Evolutionary conservation across 1,140 invertebrate species (phyloP).

Genomic region (Drosophila mauritiana): DNA sequence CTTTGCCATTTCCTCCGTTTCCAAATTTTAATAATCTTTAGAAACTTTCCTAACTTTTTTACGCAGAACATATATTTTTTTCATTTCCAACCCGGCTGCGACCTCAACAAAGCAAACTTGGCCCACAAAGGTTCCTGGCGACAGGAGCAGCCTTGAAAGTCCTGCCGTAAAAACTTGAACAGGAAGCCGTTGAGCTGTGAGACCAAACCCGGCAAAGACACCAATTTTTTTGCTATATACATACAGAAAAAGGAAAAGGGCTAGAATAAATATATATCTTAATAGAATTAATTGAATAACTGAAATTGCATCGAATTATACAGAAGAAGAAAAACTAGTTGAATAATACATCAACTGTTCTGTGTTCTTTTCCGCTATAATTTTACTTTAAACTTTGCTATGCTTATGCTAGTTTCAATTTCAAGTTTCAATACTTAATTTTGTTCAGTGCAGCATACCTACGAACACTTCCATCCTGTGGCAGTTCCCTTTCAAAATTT

Average conservation of each 20-base stretch:
- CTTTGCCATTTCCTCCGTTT: constrained; percentile 8
- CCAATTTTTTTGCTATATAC: not conserved
- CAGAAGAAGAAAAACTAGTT: not conserved
- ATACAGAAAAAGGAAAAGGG: not conserved
- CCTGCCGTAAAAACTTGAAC: constrained; percentile 20
- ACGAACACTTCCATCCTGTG: not conserved
- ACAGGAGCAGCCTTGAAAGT: constrained; percentile 30
- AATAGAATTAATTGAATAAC: too few species aligned
- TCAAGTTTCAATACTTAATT: too few species aligned
- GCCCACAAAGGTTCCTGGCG: constrained; percentile 25
- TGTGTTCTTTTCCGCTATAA: too few species aligned
- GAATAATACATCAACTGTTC: too few species aligned
- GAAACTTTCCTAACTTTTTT: constrained; percentile 31
- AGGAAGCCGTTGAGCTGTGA: constrained; percentile 27
- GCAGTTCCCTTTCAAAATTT: constrained; percentile 9
- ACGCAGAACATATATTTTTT: constrained; percentile 7
- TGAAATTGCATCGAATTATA: too few species aligned
- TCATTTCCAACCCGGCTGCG: constrained; percentile 11
- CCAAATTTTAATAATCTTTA: constrained; percentile 42
- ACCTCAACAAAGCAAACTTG: constrained; percentile 39
- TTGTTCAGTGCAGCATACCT: not conserved
- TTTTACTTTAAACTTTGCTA: too few species aligned
- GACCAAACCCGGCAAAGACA: constrained; percentile 8
- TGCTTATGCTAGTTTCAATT: too few species aligned
- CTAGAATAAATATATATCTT: too few species aligned